Conservation (phyloP, 2,888 invertebrate genomes). For the Dynastes maya region DNA sequence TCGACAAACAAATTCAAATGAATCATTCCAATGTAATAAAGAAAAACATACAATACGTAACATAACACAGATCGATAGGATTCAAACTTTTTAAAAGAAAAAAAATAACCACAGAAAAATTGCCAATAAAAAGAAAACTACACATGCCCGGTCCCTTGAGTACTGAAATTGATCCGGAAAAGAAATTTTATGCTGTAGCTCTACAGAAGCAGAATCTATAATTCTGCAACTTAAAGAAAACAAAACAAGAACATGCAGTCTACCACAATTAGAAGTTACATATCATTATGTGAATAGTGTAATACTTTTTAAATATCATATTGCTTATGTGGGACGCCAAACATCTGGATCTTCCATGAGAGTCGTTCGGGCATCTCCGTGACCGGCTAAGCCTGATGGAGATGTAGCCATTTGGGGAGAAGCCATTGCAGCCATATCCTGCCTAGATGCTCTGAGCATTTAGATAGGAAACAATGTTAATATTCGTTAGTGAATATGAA, state of each 20-base stretch:
- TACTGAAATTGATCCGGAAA: no score
- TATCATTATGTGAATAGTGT: conserved; percentile 31
- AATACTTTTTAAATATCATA: conserved; percentile 64
- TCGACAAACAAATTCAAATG: no score
- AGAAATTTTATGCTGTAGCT: no score
- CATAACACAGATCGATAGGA: not conserved
- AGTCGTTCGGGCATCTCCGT: conserved; percentile 83
- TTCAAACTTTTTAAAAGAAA: not conserved
- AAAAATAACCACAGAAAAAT: not conserved
- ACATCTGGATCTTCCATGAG: conserved; percentile 95
- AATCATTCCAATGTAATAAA: no score
- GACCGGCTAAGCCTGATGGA: conserved; percentile 71
- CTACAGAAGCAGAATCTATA: not conserved
- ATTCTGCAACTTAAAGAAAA: not conserved
- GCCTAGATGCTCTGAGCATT: conserved; percentile 81
- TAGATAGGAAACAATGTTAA: conserved; percentile 24
- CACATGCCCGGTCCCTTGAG: not conserved
- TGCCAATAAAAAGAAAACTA: conserved; percentile 5
- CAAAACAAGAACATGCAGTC: conserved; percentile 34
- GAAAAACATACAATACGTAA: no score
- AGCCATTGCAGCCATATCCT: conserved; percentile 89
- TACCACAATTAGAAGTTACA: conserved; percentile 10
- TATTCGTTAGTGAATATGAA: not conserved
- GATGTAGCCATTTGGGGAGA: conserved; percentile 77
- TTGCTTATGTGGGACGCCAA: conserved; percentile 91